Evolutionary conservation across 64 coral and sea anemone genomes (phyloP), one percentile per base, ranked within the genome.

Genomic region (Stichodactyla helianthus): DNA sequence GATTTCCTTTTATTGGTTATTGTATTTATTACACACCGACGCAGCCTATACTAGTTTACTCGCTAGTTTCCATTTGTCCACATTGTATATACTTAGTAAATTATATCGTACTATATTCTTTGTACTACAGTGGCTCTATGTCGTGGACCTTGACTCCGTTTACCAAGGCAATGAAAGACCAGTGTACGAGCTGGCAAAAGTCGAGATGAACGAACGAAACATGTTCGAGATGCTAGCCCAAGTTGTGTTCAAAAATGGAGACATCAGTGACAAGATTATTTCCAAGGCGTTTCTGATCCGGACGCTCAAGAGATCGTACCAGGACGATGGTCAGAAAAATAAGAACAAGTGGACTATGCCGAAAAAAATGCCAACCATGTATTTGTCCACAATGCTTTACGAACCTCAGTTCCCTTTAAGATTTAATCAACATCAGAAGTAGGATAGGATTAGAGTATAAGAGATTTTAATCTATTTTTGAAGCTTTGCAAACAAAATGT

Each of bases 141-240:
- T 91, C 65, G 94, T 89, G 11, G 90, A 95, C 52, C 85, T 95
- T 11, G 94, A 95, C 53, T 95, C 94, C 6, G 94, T 95, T 15
- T 95, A 95, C 56, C 62, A 95, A 19, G 94, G 88, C 5, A 83
- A 83, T 2, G 65, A 92, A 59, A 55, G 91, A 77, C 94, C 94
- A 44, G 94, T 93, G 2, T 95, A 95, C 87, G 91, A 95, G 87
- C 85, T 95, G 53, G 94, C 94, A n/a, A 92, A 92, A 83, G 91
- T 93, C 83, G 91, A 95, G 20, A 95, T 83, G 79, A 86, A 63
- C 17, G 94, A 93, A 71, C 86, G 94, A 84, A 95, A 95, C 83
- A 60, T 78, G 70, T 95, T 95, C 87, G 90, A 89, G 65, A 84
- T 95, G 7, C 28, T 89, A 14, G 91, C 86, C 16, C 94, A 95